Evolutionary conservation across 2,888 invertebrate species (phyloP), one percentile per base, ranked within the genome.

Genomic region (Portevinia maculata): DNA sequence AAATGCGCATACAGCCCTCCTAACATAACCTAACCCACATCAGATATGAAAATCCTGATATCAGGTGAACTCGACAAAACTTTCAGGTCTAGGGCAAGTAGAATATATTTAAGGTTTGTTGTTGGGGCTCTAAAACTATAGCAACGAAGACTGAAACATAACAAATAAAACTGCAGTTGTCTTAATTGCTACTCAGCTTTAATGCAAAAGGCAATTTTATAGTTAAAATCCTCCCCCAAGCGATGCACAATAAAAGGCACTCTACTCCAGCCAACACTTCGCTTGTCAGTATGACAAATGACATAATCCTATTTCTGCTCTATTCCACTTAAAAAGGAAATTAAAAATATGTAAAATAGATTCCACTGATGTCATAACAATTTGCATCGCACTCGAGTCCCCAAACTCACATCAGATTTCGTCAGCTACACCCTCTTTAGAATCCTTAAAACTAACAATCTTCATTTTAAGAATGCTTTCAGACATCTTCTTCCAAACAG

Each of bases 401-500:
- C 34, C 13, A 32, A 15, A 50, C 21, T 15, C 17, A 15, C 30
- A 13, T 7, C 13, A n/a, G 19, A 59, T 59, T 41, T 30, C 30
- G 30, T 57, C 21, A 4, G 11, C 50, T 41, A 19, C 19, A 5
- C 44, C 8, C 44, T 19, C 19, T 44, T 17, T 48, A 60, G 46
- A 21, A 21, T 48, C 39, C 30, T 39, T 9, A 62, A 76, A 17
- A 9, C 55, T 24, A 53, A 60, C 59, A 73, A 65, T 52, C 59
- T 70, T 13, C 78, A 59, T 30, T 24, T 48, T 37, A 48, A 37
- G 46, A 55, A 74, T 67, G 48, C 74, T 53, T 69, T 50, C 59
- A 64, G 60, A 60, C 39, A 73, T 59, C 46, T 73, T 53, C 39
- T 60, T 11, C 39, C 17, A 48, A 73, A 73, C 46, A 60, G 34